Percentiles rank a stretch among this genome's conserved stretches.
Evolutionary conservation across 1,140 invertebrate genomes (phyloP).

Genomic region (Hylaeus anthracinus): DNA sequence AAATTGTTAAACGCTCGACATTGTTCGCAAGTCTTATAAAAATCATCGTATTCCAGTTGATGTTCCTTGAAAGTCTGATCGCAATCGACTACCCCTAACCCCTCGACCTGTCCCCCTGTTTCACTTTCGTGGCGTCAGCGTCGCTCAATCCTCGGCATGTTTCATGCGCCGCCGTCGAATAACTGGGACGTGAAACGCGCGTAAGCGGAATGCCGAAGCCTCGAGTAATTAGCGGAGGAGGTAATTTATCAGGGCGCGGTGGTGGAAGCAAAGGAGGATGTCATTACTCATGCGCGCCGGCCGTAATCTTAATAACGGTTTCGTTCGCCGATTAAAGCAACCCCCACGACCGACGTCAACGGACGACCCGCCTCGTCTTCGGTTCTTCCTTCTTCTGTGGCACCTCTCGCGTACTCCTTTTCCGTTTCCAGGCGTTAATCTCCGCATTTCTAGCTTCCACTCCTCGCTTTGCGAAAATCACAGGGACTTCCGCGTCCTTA

Average conservation of each 20-base stretch:
- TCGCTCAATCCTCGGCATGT: constrained; percentile 7
- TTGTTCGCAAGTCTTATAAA: too few species aligned
- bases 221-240: constrained; percentile 64
- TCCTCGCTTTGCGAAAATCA: too few species aligned
- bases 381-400: neutral
- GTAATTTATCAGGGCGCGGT: constrained; percentile 65
- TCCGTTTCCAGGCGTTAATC: neutral
- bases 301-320: constrained; percentile 69
- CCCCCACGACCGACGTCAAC: neutral
- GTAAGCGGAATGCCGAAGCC: constrained; percentile 60
- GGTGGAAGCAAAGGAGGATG: constrained; percentile 62
- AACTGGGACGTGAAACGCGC: constrained; percentile 58
- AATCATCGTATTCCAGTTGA: too few species aligned
- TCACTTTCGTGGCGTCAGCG: neutral
- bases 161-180: constrained; percentile 22
- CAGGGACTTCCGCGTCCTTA: too few species aligned
- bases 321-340: constrained; percentile 38
- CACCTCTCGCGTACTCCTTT: neutral
- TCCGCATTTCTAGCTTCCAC: neutral
- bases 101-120: neutral
- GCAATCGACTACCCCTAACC: neutral
- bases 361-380: neutral
- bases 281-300: constrained; percentile 65
- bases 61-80: neutral
- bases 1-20: too few species aligned